Evolutionary conservation across 2,797 vertebrate species (phyloP).

Genomic region (Gymnothorax javanicus): DNA sequence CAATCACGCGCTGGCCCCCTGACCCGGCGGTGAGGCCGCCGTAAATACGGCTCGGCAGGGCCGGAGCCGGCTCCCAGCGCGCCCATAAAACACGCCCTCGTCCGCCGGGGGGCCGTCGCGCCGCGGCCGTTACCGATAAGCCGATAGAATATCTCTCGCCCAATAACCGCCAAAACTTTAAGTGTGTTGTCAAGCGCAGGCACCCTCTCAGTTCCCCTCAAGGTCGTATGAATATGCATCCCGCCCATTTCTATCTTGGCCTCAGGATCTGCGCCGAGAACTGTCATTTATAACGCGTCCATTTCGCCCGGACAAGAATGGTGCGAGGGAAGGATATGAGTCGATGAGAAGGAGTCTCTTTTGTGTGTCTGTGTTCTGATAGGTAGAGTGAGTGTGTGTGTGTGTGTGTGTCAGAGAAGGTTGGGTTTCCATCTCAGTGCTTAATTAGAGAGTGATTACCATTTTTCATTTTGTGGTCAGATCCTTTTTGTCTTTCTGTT

Average conservation of each 20-base stretch:
- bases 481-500: not conserved
- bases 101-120: constrained; percentile 69
- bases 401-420: not conserved
- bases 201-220: constrained; percentile 72
- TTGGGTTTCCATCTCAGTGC: not conserved
- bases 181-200: constrained; percentile 81
- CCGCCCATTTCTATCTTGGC: constrained; percentile 67
- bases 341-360: constrained; percentile 57
- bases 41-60: constrained; percentile 84
- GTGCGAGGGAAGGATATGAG: constrained; percentile 46
- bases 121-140: constrained; percentile 73
- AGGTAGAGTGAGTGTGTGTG: constrained; percentile 40
- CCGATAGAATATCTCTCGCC: constrained; percentile 77
- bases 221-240: constrained; percentile 94
- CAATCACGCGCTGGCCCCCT: constrained; percentile 72
- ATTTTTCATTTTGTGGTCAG: not conserved
- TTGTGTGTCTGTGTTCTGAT: constrained; percentile 49
- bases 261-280: constrained; percentile 72
- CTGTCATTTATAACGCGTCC: constrained; percentile 63
- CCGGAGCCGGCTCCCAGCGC: constrained; percentile 81
- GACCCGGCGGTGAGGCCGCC: constrained; percentile 80
- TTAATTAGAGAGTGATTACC: not conserved
- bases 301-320: not conserved
- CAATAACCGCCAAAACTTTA: constrained; percentile 81
- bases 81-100: constrained; percentile 81